phyloP scores from a whole-genome alignment of 2,113 vertebrate genomes.

The Nicator chloris region DNA sequence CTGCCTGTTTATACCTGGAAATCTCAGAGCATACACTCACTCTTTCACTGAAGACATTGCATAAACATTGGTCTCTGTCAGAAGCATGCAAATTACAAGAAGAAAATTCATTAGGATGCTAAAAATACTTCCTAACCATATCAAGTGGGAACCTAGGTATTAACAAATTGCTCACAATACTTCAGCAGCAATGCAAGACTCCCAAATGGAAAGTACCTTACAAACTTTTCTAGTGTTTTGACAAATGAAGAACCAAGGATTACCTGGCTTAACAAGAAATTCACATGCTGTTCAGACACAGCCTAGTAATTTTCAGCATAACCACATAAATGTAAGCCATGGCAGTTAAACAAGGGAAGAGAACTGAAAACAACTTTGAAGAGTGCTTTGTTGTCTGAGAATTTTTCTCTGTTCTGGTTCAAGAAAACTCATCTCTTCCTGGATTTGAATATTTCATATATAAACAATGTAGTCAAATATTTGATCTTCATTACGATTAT shows the following conservation, averaged over 20 bases:
- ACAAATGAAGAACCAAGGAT: background rate
- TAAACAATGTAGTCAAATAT: background rate
- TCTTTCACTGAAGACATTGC: background rate
- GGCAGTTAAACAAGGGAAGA: background rate
- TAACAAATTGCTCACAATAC: slow-evolving; percentile 13
- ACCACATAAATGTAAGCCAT: background rate
- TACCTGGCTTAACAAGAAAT: background rate
- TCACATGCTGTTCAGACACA: background rate
- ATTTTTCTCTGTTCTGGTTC: background rate
- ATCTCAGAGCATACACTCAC: background rate
- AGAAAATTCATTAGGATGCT: slow-evolving; percentile 8
- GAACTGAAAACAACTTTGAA: background rate
- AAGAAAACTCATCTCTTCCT: background rate
- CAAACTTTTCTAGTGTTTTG: slow-evolving; percentile 1
- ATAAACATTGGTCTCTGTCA: background rate
- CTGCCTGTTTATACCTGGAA: background rate
- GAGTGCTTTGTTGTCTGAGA: background rate
- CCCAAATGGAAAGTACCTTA: slow-evolving; percentile 1
- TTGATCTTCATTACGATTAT: background rate
- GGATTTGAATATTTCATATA: background rate
- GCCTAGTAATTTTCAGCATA: background rate
- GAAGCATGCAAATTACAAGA: background rate
- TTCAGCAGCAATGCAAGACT: background rate
- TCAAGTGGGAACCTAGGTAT: background rate
- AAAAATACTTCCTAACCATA: background rate